Evolutionary conservation across 2,113 vertebrate genomes (phyloP).

Genomic region (Poeciliopsis turrubarensis): DNA sequence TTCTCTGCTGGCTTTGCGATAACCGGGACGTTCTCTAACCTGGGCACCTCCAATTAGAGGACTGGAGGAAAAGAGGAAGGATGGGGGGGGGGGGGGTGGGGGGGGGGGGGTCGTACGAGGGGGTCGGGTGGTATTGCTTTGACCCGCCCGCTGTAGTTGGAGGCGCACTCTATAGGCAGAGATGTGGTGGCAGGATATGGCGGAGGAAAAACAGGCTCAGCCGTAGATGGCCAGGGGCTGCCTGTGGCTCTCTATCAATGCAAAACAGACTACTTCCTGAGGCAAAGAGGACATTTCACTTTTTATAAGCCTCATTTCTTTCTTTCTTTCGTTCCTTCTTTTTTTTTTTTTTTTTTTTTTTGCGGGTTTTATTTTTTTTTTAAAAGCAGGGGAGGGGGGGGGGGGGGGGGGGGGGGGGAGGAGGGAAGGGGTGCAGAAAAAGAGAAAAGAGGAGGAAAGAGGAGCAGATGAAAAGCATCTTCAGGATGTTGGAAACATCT

Average conservation of each 20-base stretch:
- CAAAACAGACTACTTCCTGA: constrained; percentile 92
- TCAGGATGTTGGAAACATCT: constrained; percentile 94
- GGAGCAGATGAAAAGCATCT: constrained; percentile 94
- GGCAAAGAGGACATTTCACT: constrained; percentile 93
- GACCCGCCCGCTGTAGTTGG: constrained; percentile 69
- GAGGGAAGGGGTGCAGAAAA: constrained; percentile 30
- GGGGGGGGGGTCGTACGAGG: neutral
- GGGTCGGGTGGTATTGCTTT: constrained; percentile 64
- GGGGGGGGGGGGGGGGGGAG: neutral
- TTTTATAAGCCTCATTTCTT: constrained; percentile 71
- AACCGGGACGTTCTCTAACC: constrained; percentile 79
- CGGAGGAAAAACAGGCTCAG: constrained; percentile 72
- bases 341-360: constrained; percentile 33
- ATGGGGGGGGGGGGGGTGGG: too few species aligned
- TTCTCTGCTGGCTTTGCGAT: constrained; percentile 76
- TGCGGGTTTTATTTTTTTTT: constrained; percentile 87
- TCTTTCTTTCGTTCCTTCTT: constrained; percentile 25
- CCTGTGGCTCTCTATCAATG: constrained; percentile 89
- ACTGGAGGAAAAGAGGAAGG: constrained; percentile 32
- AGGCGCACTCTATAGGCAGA: constrained; percentile 69
- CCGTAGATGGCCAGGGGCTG: constrained; percentile 81
- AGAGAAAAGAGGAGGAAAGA: constrained; percentile 75
- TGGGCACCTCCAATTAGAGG: constrained; percentile 79
- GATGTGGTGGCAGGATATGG: constrained; percentile 79
- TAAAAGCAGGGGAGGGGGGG: constrained; percentile 79